Base-by-base conservation (phyloP, 1,140 invertebrate genomes). In the Pantala flavescens region DNA sequence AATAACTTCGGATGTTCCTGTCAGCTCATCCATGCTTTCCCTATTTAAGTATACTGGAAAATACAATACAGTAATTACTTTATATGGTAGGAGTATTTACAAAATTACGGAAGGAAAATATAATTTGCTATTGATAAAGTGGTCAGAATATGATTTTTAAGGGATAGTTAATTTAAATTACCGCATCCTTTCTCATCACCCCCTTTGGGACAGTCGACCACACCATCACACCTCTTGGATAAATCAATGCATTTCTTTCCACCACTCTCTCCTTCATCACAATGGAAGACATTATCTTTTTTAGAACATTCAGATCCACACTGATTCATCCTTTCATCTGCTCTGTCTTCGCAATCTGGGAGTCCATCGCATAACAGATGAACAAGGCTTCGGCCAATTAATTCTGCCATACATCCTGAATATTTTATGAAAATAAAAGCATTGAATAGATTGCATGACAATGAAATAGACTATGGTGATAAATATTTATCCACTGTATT, bases 101-200 rank as follows among this genome's bases (percentile, higher is more conserved):
- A n/a, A n/a, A n/a, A n/a, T n/a, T n/a, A n/a, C n/a, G n/a, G n/a
- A n/a, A n/a, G n/a, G n/a, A n/a, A n/a, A n/a, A n/a, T n/a, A n/a
- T n/a, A n/a, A n/a, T n/a, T n/a, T n/a, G n/a, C n/a, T n/a, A n/a
- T n/a, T n/a, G n/a, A n/a, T n/a, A n/a, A n/a, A n/a, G n/a, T n/a
- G n/a, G n/a, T n/a, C n/a, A n/a, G n/a, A n/a, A n/a, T n/a, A n/a
- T n/a, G n/a, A n/a, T n/a, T n/a, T n/a, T n/a, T n/a, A n/a, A n/a
- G n/a, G n/a, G n/a, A n/a, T n/a, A n/a, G n/a, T n/a, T 16, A 63
- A 12, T 19, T 21, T 21, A 7, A 88, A 91, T 90, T 83, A 94
- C 93, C 83, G 79, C 94, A 96, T 78, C 90, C 89, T 79, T 89
- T 87, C 81, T 96, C 94, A 77, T 96, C 94, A 76, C 90, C 91